Evolutionary conservation across 2,888 invertebrate genomes (phyloP).

Genomic region (Agriotes lineatus): DNA sequence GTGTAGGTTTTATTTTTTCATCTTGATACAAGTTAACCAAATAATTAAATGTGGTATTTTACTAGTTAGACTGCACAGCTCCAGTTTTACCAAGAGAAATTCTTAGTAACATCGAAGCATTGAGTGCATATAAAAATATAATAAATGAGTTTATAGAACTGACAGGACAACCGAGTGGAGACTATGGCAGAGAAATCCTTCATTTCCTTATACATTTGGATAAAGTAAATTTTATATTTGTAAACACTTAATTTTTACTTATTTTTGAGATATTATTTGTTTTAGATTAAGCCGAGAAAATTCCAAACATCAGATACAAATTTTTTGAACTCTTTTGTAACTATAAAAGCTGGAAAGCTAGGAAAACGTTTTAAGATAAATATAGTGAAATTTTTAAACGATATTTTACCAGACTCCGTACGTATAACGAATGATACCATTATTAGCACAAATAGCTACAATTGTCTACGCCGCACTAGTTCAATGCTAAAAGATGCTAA

Average conservation of each 20-base stretch:
- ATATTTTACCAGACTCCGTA: background rate
- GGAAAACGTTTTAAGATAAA: background rate
- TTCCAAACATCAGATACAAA: background rate
- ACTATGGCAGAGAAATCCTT: background rate
- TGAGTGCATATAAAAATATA: background rate
- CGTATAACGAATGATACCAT: background rate
- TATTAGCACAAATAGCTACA: background rate
- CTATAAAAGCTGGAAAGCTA: background rate
- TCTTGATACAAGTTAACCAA: too few species aligned
- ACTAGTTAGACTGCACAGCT: slow-evolving; percentile 21
- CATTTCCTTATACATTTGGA: slow-evolving; percentile 1
- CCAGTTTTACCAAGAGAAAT: background rate
- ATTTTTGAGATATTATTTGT: background rate
- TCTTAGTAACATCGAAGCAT: background rate
- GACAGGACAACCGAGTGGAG: background rate
- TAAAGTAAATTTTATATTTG: background rate
- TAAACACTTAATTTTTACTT: background rate
- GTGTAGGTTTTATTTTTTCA: background rate
- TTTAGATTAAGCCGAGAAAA: slow-evolving; percentile 16
- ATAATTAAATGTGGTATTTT: background rate
- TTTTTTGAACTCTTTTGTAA: slow-evolving; percentile 6
- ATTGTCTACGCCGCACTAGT: background rate
- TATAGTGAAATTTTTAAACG: background rate
- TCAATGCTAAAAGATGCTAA: background rate
- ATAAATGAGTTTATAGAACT: background rate